phyloP scores from a whole-genome alignment of 2,888 invertebrate genomes.

The Hedya salicella region DNA sequence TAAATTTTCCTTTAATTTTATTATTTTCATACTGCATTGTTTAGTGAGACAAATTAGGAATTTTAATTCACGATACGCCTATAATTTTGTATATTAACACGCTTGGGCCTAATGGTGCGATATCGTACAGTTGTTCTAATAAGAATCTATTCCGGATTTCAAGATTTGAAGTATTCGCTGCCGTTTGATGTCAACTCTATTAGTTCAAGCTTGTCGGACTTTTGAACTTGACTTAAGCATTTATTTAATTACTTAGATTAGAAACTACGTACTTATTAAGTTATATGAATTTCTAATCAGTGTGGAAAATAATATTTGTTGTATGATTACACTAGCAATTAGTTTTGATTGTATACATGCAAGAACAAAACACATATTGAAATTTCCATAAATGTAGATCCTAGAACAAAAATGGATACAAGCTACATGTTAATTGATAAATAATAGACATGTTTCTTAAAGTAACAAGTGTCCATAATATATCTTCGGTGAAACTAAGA shows the following conservation, averaged over 20 bases:
- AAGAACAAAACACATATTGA: not conserved
- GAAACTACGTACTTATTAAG: conserved; percentile 11
- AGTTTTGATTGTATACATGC: not conserved
- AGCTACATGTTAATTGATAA: not conserved
- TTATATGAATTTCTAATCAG: not conserved
- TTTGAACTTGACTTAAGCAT: conserved; percentile 29
- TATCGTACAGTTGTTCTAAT: conserved; percentile 6
- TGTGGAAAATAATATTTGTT: not conserved
- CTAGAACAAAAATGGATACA: not conserved
- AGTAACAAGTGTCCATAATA: no score
- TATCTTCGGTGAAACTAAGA: not conserved
- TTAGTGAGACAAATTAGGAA: conserved; percentile 55
- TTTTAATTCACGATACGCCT: conserved; percentile 48
- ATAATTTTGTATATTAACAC: conserved; percentile 44
- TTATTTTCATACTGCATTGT: conserved; percentile 56
- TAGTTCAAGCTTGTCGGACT: conserved; percentile 10
- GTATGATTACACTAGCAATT: not conserved
- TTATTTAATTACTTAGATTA: conserved; percentile 18
- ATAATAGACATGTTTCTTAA: not conserved
- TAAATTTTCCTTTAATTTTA: conserved; percentile 61
- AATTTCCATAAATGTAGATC: not conserved
- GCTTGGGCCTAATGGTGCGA: not conserved
- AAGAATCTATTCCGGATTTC: not conserved
- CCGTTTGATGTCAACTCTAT: conserved; percentile 7
- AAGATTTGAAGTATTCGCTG: conserved; percentile 6